These are phyloP conservation scores for Tiphia femorata DNA, from an alignment of 2,888 invertebrate species.

Conservation along the genomic window DNA sequence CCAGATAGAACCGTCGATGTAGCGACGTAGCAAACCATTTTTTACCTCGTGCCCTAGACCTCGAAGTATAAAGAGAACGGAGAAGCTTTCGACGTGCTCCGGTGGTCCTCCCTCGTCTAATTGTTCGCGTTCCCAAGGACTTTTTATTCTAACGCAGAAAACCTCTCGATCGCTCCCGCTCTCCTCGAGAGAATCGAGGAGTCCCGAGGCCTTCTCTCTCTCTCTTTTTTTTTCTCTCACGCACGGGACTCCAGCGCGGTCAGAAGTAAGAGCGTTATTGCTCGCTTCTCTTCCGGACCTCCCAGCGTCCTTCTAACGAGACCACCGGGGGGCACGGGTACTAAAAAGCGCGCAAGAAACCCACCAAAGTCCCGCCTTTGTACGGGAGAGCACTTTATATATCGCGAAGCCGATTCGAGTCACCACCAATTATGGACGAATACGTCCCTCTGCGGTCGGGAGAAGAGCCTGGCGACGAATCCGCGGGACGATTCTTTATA, in stretches of 20 bases:
- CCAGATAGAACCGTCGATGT: no score
- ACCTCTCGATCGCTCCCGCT: no score
- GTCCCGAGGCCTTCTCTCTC: no score
- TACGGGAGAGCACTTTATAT: conserved; percentile 47
- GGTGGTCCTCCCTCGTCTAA: no score
- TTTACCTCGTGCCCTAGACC: no score
- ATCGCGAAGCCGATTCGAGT: conserved; percentile 36
- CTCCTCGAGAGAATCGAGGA: no score
- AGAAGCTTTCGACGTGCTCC: no score
- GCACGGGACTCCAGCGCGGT: no score
- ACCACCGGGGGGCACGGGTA: conserved; percentile 41
- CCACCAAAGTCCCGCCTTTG: conserved; percentile 48
- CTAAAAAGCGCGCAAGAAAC: conserved; percentile 45
- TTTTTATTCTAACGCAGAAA: no score
- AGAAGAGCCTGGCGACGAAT: conserved; percentile 1
- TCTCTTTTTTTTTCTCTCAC: conserved; percentile 19
- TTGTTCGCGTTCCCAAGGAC: no score
- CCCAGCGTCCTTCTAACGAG: conserved; percentile 50
- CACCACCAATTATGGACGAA: conserved; percentile 47
- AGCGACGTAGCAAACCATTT: no score
- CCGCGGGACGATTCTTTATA: conserved; percentile 33
- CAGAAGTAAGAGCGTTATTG: conserved; percentile 25
- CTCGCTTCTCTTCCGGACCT: conserved; percentile 41
- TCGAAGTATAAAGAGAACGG: no score
- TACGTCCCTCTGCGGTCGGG: conserved; percentile 17